phyloP scores from a whole-genome alignment of 2,113 vertebrate genomes.

The Myanophis thanlyinensis region DNA sequence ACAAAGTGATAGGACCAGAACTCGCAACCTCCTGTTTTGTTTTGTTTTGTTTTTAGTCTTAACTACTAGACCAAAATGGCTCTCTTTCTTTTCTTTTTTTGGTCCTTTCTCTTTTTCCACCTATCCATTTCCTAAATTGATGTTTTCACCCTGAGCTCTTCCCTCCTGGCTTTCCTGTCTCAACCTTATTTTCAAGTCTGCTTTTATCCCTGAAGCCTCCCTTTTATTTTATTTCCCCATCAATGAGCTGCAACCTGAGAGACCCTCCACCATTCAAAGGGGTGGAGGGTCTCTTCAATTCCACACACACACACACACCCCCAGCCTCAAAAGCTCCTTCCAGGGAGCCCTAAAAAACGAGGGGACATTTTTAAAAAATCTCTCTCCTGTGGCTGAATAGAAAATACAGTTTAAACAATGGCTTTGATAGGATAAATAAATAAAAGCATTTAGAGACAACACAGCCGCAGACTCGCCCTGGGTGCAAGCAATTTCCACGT shows the following conservation, averaged over 20 bases:
- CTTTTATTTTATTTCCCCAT: not conserved
- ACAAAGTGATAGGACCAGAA: not conserved
- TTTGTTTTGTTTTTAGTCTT: not conserved
- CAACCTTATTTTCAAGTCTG: not conserved
- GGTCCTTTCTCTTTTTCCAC: not conserved
- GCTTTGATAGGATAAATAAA: not conserved
- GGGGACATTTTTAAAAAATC: not conserved
- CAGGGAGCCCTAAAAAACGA: not conserved
- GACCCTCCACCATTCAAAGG: not conserved
- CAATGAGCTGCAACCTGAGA: not conserved
- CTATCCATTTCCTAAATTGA: not conserved
- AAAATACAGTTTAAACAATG: not conserved
- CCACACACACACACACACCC: too few relatives aligned
- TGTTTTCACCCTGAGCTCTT: not conserved
- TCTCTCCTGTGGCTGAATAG: not conserved
- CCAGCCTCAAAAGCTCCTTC: not conserved
- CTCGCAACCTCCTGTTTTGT: not conserved
- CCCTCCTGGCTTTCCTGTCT: not conserved
- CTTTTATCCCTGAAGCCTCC: not conserved
- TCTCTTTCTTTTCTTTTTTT: not conserved
- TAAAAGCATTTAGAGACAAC: not conserved
- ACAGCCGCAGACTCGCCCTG: not conserved
- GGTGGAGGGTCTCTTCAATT: not conserved
- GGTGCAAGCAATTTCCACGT: not conserved
- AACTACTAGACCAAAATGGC: not conserved